These are phyloP conservation scores for Sylvietta virens DNA, from an alignment of 2,113 vertebrate species.

Conservation along the genomic window DNA sequence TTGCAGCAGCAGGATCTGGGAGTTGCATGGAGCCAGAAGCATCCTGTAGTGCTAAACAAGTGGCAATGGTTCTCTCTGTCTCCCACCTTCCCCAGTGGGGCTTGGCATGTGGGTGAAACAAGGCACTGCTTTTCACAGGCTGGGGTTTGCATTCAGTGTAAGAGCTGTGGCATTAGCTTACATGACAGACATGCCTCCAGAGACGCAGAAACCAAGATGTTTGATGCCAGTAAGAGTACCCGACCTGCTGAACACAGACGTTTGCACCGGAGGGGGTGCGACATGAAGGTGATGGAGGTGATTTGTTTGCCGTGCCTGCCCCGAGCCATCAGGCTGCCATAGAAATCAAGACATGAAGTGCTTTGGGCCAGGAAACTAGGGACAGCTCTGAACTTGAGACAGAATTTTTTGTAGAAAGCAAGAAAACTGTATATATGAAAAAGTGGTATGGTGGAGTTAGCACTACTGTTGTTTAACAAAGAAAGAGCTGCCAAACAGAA, in stretches of 20 bases:
- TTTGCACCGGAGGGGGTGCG: fast-evolving
- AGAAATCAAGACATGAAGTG: background rate
- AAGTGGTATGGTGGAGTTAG: background rate
- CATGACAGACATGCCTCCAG: fast-evolving
- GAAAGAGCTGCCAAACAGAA: background rate
- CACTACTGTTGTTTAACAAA: background rate
- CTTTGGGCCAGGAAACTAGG: background rate
- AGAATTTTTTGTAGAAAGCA: background rate
- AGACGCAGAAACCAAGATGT: background rate
- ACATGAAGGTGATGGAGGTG: background rate
- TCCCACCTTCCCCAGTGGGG: background rate
- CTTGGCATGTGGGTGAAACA: background rate
- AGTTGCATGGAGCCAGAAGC: background rate
- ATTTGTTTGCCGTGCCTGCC: background rate
- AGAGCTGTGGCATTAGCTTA: background rate
- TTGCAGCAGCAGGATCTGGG: background rate
- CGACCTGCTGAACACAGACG: background rate
- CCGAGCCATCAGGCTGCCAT: fast-evolving
- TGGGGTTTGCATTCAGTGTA: background rate
- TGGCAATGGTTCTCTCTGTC: background rate
- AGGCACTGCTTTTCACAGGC: background rate
- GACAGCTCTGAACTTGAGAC: background rate
- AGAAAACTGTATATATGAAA: background rate
- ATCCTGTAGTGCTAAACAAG: background rate
- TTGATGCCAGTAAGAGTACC: background rate